Base-by-base conservation (phyloP, 2,797 vertebrate genomes). In the Cyprinella venusta region DNA sequence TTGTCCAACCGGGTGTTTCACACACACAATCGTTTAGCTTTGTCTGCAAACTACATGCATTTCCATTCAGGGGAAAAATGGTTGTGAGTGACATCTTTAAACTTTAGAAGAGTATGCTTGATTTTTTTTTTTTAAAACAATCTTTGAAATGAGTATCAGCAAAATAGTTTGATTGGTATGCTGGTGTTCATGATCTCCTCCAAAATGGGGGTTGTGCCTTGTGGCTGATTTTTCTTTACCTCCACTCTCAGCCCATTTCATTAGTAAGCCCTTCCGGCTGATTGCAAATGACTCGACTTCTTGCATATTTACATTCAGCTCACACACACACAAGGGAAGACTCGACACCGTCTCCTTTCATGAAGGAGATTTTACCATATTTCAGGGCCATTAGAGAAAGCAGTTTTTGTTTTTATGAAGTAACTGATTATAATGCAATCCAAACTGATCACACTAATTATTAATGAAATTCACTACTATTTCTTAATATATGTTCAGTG, bases 261-360 rank as follows among this genome's bases (percentile, higher is more conserved):
- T 84, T 87, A 87, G 76, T 72, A 72, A 84, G 56, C 74, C 79
- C 82, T 84, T 79, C 59, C 69, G 61, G 79, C 79, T 81, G 79
- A 84, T 84, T 84, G 75, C 83, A 75, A 82, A 81, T 81, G 79
- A 87, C 82, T 84, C 61, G 67, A 78, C 82, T 84, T 65, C 56
- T 78, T 70, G 68, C 69, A 54, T 77, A 84, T 87, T 82, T 84
- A 82, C 79, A 84, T 87, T 87, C 85, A 52, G 72, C 79, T 84
- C 85, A 87, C 82, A 87, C 79, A 87, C 79, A 83, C 67, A 79
- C 48, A 30, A 76, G 79, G 18, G 38, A 72, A 38, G 71, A 71
- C 77, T 76, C 42, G 2, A 84, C 68, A 78, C 74, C 45, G 56
- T 80, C 68, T 52, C 40, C 38, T 65, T 74, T 71, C n/a, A 26